phyloP scores from a whole-genome alignment of 2,797 vertebrate genomes.

The Enteromius trimaculatus region DNA sequence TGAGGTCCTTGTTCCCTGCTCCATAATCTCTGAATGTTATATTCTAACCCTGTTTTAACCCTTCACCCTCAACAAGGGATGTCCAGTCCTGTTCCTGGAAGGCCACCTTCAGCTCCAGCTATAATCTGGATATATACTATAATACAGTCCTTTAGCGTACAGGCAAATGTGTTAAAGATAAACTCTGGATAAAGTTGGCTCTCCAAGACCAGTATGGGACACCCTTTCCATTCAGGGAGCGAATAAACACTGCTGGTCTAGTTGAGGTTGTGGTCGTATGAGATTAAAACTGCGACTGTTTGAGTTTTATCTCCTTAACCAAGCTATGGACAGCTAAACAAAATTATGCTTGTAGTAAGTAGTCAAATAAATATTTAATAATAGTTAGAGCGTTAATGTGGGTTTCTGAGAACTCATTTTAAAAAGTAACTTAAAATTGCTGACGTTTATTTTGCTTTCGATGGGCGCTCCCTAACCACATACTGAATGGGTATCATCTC shows the following conservation, averaged over 20 bases:
- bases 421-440: background rate
- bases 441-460: conserved; percentile 3
- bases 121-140: background rate
- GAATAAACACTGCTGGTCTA: conserved; percentile 17
- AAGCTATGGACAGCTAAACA: conserved; percentile 10
- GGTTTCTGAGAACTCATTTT: background rate
- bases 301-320: background rate
- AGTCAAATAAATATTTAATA: conserved; percentile 29
- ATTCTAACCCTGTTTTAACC: background rate
- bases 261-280: background rate
- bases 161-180: background rate
- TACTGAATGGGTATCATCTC: background rate
- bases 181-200: background rate
- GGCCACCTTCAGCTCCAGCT: background rate
- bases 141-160: background rate
- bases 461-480: conserved; percentile 47
- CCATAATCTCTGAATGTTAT: background rate
- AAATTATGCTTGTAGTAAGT: conserved; percentile 16
- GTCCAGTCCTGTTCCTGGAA: background rate
- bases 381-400: conserved; percentile 18
- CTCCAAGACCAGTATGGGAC: background rate
- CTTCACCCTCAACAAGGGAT: background rate
- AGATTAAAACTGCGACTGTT: background rate
- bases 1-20: background rate
- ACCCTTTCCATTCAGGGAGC: conserved; percentile 14